Evolutionary conservation across 2,113 vertebrate genomes (phyloP).

Genomic region (Tricholaema leucomelas): DNA sequence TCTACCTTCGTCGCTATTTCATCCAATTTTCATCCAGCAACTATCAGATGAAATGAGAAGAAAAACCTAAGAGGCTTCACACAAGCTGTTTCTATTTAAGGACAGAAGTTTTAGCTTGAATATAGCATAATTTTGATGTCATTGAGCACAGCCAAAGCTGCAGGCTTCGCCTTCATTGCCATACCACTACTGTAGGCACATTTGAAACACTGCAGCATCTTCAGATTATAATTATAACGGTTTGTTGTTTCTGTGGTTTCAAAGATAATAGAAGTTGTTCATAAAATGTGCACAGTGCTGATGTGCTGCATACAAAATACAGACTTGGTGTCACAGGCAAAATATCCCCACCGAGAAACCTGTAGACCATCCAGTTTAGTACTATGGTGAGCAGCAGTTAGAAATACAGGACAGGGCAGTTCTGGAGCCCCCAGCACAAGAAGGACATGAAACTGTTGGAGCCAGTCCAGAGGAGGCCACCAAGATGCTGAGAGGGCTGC

Average conservation of each 20-base stretch:
- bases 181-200: slow-evolving; percentile 60
- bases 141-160: slow-evolving; percentile 66
- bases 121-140: slow-evolving; percentile 73
- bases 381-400: slow-evolving; percentile 36
- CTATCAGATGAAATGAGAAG: slow-evolving; percentile 20
- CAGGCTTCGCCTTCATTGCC: slow-evolving; percentile 55
- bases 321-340: slow-evolving; percentile 37
- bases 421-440: too few relatives aligned
- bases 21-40: slow-evolving; percentile 57
- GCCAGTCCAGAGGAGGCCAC: too few relatives aligned
- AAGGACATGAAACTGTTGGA: too few relatives aligned
- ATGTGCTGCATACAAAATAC: slow-evolving; percentile 51
- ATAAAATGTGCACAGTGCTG: slow-evolving; percentile 51
- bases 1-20: slow-evolving; percentile 6
- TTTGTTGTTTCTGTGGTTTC: slow-evolving; percentile 71
- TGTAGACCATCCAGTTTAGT: slow-evolving; percentile 37
- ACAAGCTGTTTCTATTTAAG: slow-evolving; percentile 75
- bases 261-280: slow-evolving; percentile 73
- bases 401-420: not conserved
- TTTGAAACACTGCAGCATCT: slow-evolving; percentile 71
- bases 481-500: too few relatives aligned
- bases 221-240: slow-evolving; percentile 74
- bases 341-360: slow-evolving; percentile 29
- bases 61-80: slow-evolving; percentile 41
- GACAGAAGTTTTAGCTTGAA: slow-evolving; percentile 72